Evolutionary conservation across 1,140 invertebrate species (phyloP), one percentile per base, ranked within the genome.

Genomic region (Temnothorax curvispinosus): DNA sequence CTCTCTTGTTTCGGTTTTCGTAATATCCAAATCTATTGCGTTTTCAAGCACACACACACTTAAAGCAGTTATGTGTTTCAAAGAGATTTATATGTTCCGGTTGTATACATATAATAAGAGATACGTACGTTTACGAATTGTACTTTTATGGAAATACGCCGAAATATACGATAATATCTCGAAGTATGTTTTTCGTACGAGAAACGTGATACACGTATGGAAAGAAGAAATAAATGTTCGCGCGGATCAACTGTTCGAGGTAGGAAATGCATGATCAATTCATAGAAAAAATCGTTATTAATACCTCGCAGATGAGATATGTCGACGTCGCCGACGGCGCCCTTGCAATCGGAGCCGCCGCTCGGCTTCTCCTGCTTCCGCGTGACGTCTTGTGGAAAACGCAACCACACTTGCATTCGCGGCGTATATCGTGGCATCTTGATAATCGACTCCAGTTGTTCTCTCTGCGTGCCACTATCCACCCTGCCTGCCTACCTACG

Each of bases 311-410:
- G 50, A 75, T 89, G 32, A 60, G 71, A 71, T 50, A 11, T 38
- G 13, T 52, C 15, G 65, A n/a, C 44, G 21, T 69, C 41, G 41
- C 52, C 54, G 50, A 8, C 47, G 27, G 38, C 54, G 9, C 7
- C 3, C 1, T 50, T 4, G 52, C 38, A 50, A 85, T 85, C 21
- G 65, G 54, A 58, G 52, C 67, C 13, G 5, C 38, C 6, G 27
- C 21, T 38, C 32, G 47, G 47, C 69, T 89, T 88, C 78, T 85
- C 72, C 64, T 67, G 32, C 65, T 86, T 89, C 86, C 78, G 58
- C 64, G 56, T 81, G 87, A 54, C 15, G 32, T 50, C 13, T 11
- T 32, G 74, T 38, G 44, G 76, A 58, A 84, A 87, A 87, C 50
- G 85, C 88, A 75, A 52, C 4, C 13, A 3, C 41, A 18, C 52